Evolutionary conservation across 2,113 vertebrate species (phyloP).

Genomic region (Centropus bengalensis): DNA sequence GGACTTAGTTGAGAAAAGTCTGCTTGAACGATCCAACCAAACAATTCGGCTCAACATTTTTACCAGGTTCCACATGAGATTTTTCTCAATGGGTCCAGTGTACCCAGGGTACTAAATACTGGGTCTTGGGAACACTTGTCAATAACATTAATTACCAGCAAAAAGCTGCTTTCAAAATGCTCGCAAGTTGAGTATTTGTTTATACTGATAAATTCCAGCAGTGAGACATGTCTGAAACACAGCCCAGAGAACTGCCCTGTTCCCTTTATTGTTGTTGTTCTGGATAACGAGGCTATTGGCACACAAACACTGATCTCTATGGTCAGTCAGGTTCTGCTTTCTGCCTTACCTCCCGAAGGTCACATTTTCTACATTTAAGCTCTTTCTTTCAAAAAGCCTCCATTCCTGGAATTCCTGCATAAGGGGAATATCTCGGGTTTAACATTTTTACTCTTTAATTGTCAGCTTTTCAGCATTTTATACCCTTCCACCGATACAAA

Average conservation of each 20-base stretch:
- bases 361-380: constrained; percentile 22
- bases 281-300: background rate
- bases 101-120: background rate
- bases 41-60: background rate
- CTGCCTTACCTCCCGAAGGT: constrained; percentile 11
- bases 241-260: background rate
- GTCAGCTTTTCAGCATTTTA: background rate
- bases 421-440: background rate
- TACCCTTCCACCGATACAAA: background rate
- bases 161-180: background rate
- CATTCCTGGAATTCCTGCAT: background rate
- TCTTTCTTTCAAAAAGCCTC: background rate
- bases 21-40: background rate
- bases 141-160: background rate
- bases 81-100: background rate
- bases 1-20: background rate
- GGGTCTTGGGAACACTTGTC: background rate
- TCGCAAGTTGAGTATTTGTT: background rate
- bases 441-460: background rate
- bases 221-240: background rate
- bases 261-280: background rate
- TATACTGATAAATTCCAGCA: background rate
- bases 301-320: constrained; percentile 37
- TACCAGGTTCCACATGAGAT: background rate
- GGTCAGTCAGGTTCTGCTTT: constrained; percentile 19